Percentiles rank a stretch among this genome's conserved stretches.
phyloP scores from a whole-genome alignment of 2,113 vertebrate species.

The Eulemur macaco region DNA sequence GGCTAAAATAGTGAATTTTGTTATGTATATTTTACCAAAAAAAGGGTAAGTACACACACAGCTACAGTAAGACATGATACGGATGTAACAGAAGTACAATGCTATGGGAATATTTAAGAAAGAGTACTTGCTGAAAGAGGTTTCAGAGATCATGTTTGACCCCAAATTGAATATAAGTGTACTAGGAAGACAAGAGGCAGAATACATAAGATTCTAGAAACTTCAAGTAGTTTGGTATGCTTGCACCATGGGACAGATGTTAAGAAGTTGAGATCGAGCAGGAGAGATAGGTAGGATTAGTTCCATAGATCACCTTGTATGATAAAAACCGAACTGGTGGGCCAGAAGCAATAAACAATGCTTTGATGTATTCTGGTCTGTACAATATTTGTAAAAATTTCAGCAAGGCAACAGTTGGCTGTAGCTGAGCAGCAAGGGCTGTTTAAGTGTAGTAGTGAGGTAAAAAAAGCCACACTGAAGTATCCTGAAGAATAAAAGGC shows the following conservation, averaged over 20 bases:
- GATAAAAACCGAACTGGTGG: constrained; percentile 32
- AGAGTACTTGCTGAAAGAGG: neutral
- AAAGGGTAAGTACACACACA: neutral
- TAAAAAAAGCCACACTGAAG: neutral
- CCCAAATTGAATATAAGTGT: neutral
- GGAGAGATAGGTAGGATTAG: neutral
- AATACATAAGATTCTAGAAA: neutral
- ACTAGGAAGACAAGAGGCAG: neutral
- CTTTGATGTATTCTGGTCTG: neutral
- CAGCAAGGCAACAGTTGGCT: neutral
- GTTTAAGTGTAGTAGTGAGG: neutral
- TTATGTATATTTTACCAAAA: neutral
- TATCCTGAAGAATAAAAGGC: neutral
- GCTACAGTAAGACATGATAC: neutral
- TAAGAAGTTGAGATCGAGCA: neutral
- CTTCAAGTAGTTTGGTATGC: neutral
- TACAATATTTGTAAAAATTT: neutral
- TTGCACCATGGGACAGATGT: neutral
- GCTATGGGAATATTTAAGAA: neutral
- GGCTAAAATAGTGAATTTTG: neutral
- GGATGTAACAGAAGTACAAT: neutral
- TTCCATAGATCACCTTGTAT: neutral
- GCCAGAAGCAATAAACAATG: neutral
- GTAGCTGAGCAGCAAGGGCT: neutral
- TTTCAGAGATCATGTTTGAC: neutral